Percentiles rank a stretch among this genome's conserved stretches.
Evolutionary conservation across 2,888 invertebrate species (phyloP).

Genomic region (Hetaerina titia): DNA sequence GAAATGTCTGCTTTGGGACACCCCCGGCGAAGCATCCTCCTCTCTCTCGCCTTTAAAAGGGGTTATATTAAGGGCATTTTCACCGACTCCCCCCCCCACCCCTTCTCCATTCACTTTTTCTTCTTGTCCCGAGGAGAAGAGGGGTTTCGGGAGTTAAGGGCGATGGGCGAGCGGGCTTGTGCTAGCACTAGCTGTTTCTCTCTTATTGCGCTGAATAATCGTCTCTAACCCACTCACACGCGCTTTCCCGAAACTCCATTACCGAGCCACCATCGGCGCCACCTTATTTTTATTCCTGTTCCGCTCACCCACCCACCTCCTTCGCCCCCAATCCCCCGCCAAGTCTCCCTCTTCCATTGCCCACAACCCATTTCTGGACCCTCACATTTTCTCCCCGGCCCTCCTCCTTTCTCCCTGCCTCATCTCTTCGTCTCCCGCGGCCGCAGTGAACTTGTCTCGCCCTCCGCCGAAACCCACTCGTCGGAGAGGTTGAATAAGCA

Average conservation of each 20-base stretch:
- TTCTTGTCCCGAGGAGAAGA: not conserved
- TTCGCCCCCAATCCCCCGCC: not conserved
- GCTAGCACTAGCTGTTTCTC: not conserved
- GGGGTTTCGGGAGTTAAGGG: not conserved
- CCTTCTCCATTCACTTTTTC: not conserved
- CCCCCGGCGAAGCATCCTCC: not conserved
- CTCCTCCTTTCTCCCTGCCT: not conserved
- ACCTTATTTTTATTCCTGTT: not conserved
- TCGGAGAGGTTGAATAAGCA: no score
- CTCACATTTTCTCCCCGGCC: not conserved
- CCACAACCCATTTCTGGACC: not conserved
- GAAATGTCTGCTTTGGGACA: constrained; percentile 47
- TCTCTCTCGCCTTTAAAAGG: constrained; percentile 15
- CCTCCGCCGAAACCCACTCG: not conserved
- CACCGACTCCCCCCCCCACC: not conserved
- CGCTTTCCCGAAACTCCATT: constrained; percentile 1
- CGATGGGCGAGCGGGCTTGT: not conserved
- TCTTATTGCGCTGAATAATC: constrained; percentile 41
- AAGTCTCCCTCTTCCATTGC: not conserved
- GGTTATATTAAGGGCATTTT: constrained; percentile 27
- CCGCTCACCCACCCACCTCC: not conserved
- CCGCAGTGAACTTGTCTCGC: not conserved
- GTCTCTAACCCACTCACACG: not conserved
- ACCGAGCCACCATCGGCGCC: not conserved
- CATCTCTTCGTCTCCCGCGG: not conserved